Percentiles rank a stretch among this genome's conserved stretches.
These are phyloP conservation scores for Lepeophtheirus salmonis DNA, from an alignment of 1,140 invertebrate genomes.

Conservation along the genomic window DNA sequence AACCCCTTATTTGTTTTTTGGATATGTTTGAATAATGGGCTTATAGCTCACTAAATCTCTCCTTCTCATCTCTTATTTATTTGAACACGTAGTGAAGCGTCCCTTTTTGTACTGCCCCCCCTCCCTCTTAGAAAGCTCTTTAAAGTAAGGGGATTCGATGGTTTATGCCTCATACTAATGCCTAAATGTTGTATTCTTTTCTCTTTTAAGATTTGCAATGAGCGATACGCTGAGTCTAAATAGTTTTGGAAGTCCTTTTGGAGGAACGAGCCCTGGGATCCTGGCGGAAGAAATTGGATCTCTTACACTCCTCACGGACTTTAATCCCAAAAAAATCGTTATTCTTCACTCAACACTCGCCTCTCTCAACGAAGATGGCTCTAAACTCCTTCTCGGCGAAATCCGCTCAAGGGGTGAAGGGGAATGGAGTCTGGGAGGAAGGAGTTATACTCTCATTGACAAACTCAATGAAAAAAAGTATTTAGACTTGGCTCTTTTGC, in stretches of 20 bases:
- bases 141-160: no score
- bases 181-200: no score
- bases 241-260: not conserved
- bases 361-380: constrained; percentile 1
- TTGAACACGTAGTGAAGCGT: no score
- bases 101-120: no score
- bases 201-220: no score
- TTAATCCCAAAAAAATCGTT: constrained; percentile 11
- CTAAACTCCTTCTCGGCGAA: constrained; percentile 2
- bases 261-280: not conserved
- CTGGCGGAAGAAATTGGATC: not conserved
- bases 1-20: no score
- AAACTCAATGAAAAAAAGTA: not conserved
- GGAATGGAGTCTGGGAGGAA: constrained; percentile 6
- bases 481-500: constrained; percentile 10
- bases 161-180: no score
- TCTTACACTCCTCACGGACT: not conserved
- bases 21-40: no score
- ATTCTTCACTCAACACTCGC: constrained; percentile 9
- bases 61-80: no score
- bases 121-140: no score
- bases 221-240: not conserved
- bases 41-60: no score
- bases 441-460: not conserved
- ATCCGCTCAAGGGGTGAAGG: not conserved